A percentile compares a stretch with the other conserved stretches of the same genome.
Conservation (phyloP, 1,140 invertebrate genomes). For the Delia radicum region DNA sequence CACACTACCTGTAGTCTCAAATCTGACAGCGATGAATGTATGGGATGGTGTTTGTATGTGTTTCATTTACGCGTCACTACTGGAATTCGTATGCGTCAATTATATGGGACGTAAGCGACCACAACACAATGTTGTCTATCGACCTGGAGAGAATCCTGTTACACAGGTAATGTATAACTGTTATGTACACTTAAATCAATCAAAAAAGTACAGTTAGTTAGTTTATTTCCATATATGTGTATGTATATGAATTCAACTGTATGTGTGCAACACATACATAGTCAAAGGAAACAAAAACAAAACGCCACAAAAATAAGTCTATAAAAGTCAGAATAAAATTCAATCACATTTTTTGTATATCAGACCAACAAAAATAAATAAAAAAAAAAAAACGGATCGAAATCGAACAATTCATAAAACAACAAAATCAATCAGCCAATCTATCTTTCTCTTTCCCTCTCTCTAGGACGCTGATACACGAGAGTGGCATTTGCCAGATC, state of each 20-base stretch:
- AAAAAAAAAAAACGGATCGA: not conserved
- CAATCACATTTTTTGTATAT: not conserved
- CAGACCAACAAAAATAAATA: not conserved
- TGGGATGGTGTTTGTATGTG: conserved; percentile 97
- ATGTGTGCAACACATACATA: not conserved
- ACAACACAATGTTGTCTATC: conserved; percentile 83
- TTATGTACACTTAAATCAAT: not conserved
- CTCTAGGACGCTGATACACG: too few relatives aligned
- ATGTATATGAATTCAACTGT: not conserved
- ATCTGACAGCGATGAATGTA: conserved; percentile 92
- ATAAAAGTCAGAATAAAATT: not conserved
- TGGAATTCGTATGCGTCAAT: conserved; percentile 93
- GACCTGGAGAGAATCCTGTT: conserved; percentile 85
- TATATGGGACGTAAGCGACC: conserved; percentile 89
- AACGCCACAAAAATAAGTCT: not conserved
- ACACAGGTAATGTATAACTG: conserved; percentile 63
- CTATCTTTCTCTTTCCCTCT: conserved; percentile 18
- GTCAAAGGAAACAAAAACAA: not conserved
- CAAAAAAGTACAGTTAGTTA: conserved; percentile 5
- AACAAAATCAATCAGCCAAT: conserved; percentile 13
- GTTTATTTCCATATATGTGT: not conserved
- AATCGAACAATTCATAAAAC: conserved; percentile 19
- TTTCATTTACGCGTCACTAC: conserved; percentile 90
- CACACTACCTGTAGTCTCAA: conserved; percentile 88
- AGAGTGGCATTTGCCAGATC: too few relatives aligned